Base-by-base conservation (phyloP, 2,113 vertebrate species). In the Cynoglossus semilaevis region DNA sequence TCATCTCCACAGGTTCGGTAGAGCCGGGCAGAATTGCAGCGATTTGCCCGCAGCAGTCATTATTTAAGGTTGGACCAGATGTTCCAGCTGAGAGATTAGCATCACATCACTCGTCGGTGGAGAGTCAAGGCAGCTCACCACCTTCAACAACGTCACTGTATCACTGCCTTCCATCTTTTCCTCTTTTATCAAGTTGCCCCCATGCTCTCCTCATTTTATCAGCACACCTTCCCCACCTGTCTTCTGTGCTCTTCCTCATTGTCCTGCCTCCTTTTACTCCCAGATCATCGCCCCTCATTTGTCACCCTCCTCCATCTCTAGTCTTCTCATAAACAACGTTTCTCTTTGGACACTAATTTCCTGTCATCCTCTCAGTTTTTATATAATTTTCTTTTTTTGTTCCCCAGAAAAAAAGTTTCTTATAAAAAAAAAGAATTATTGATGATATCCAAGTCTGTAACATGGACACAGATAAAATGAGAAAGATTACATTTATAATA, bases 11-110 rank as follows among this genome's bases (percentile, higher is more conserved):
- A 9, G 57, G 56, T 14, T 62, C 0, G 38, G 55, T 42, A 16
- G 49, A 57, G n/a, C 7, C 15, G 4, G 38, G 63, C 51, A 4
- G 22, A 40, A 64, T 67, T 36, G 10, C 57, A 14, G 59, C 16
- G 1, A 59, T 63, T 72, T 60, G 49, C 68, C 77, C 34, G 69
- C 75, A 43, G 60, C 46, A 67, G 49, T 37, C 76, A 56, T 78
- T 75, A 70, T 80, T 76, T 57, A 12, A 50, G 42, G n/a, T 49
- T 2, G 41, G 72, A 52, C 62, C 83, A 84, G 83, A 85, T 88
- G 78, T 77, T 85, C 47, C 68, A 70, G 68, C 61, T 66, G 82
- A 67, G 70, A 85, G 86, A 83, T 88, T 56, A 50, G 1, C 51
- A 83, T 80, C 81, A 14, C 15, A 52, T 80, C 79, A 60, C 37